A percentile compares a stretch with the other conserved stretches of the same genome.
Conservation (phyloP, 2,888 invertebrate species). For the Amaurobius ferox region DNA sequence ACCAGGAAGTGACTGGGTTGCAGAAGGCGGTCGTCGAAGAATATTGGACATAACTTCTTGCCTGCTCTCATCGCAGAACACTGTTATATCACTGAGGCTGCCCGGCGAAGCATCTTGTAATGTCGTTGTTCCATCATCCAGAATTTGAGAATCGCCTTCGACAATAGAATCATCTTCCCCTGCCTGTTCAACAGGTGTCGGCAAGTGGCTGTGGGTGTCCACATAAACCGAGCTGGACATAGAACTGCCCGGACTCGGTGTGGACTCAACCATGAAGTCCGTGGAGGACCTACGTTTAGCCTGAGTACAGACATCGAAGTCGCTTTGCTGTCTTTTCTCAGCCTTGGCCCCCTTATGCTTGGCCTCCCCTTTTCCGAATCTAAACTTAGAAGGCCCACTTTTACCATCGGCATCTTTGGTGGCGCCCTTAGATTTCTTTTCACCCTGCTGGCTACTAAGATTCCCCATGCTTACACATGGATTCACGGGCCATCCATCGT, state of each 20-base stretch:
- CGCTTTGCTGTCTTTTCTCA: not conserved
- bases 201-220: slow-evolving; percentile 70
- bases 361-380: slow-evolving; percentile 51
- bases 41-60: slow-evolving; percentile 16
- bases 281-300: not conserved
- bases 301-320: not conserved
- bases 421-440: slow-evolving; percentile 42
- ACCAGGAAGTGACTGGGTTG: slow-evolving; percentile 56
- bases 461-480: slow-evolving; percentile 55
- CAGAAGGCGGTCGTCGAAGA: not conserved
- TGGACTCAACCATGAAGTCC: slow-evolving; percentile 28
- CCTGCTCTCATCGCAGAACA: slow-evolving; percentile 59
- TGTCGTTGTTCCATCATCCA: slow-evolving; percentile 59
- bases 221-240: slow-evolving; percentile 71
- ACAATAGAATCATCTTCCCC: slow-evolving; percentile 42
- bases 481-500: not conserved
- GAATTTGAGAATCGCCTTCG: slow-evolving; percentile 56
- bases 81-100: slow-evolving; percentile 65
- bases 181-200: slow-evolving; percentile 58
- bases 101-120: slow-evolving; percentile 60
- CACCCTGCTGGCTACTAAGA: slow-evolving; percentile 68
- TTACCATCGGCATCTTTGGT: slow-evolving; percentile 5
- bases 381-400: slow-evolving; percentile 31
- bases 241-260: slow-evolving; percentile 71
- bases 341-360: slow-evolving; percentile 16